Evolutionary conservation across 1,140 invertebrate species (phyloP).

Genomic region (Druon quercuslanigerum): DNA sequence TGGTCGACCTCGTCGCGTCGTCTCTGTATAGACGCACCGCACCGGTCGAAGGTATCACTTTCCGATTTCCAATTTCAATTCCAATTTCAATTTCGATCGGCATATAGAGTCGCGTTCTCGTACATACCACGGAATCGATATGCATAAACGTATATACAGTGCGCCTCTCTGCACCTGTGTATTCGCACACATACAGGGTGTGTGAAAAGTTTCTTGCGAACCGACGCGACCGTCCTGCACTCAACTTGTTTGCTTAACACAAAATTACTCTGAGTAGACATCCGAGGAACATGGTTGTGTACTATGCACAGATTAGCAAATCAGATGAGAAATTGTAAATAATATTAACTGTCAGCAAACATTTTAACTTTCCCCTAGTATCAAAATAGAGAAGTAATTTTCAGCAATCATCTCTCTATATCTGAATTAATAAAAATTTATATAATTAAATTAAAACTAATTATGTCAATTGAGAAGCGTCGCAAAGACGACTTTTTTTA

Average conservation of each 20-base stretch:
- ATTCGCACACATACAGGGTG: conserved; percentile 35
- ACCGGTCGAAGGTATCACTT: conserved; percentile 49
- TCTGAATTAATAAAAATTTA: too few species aligned
- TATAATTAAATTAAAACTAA: too few species aligned
- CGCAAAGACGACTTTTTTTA: too few species aligned
- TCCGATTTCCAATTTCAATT: conserved; percentile 59
- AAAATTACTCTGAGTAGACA: not conserved
- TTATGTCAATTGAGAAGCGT: too few species aligned
- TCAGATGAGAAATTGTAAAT: too few species aligned
- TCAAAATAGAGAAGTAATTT: too few species aligned
- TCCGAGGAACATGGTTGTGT: too few species aligned
- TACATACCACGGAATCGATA: conserved; percentile 22
- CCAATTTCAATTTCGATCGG: conserved; percentile 51
- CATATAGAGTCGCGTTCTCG: conserved; percentile 33
- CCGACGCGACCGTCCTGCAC: not conserved
- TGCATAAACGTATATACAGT: conserved; percentile 25
- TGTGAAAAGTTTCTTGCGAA: conserved; percentile 9
- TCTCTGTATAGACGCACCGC: conserved; percentile 30
- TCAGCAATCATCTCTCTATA: too few species aligned
- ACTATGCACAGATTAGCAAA: too few species aligned
- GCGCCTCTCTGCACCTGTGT: conserved; percentile 17
- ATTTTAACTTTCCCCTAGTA: too few species aligned
- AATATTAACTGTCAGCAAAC: too few species aligned
- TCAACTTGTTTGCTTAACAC: conserved; percentile 1
- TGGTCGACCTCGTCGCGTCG: conserved; percentile 25